A percentile compares a stretch with the other conserved stretches of the same genome.
phyloP scores from a whole-genome alignment of 2,888 invertebrate genomes.

The Polia nebulosa region DNA sequence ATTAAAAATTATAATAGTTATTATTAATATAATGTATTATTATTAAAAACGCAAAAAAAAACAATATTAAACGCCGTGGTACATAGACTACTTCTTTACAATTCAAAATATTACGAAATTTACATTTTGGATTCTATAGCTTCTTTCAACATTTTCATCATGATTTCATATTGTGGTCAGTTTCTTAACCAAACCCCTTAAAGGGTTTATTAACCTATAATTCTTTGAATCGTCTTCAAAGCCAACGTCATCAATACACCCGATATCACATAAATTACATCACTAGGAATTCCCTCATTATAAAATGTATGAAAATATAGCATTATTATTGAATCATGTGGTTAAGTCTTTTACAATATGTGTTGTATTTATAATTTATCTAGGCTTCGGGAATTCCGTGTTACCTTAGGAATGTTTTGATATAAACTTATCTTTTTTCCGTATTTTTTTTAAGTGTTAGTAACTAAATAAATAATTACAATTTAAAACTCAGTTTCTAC shows the following conservation, averaged over 20 bases:
- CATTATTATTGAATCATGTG: constrained; percentile 19
- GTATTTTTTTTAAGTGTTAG: background rate
- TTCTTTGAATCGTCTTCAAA: background rate
- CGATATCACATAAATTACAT: constrained; percentile 36
- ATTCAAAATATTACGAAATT: background rate
- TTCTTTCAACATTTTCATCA: background rate
- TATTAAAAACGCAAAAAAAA: too few species aligned
- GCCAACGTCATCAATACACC: constrained; percentile 17
- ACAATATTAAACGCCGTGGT: too few species aligned
- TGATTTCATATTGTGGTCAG: background rate
- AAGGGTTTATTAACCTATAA: background rate
- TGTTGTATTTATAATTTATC: constrained; percentile 1
- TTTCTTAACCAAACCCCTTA: background rate
- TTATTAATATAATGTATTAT: too few species aligned
- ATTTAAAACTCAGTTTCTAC: background rate
- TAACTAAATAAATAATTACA: too few species aligned
- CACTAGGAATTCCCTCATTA: constrained; percentile 51
- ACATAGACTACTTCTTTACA: background rate
- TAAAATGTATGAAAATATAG: constrained; percentile 11
- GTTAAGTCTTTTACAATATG: constrained; percentile 32
- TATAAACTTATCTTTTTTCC: background rate
- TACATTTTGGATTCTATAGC: too few species aligned
- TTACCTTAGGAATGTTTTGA: too few species aligned
- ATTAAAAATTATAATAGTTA: too few species aligned
- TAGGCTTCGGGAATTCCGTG: constrained; percentile 45